Conservation (phyloP, 2,113 vertebrate species). For the Galemys pyrenaicus region DNA sequence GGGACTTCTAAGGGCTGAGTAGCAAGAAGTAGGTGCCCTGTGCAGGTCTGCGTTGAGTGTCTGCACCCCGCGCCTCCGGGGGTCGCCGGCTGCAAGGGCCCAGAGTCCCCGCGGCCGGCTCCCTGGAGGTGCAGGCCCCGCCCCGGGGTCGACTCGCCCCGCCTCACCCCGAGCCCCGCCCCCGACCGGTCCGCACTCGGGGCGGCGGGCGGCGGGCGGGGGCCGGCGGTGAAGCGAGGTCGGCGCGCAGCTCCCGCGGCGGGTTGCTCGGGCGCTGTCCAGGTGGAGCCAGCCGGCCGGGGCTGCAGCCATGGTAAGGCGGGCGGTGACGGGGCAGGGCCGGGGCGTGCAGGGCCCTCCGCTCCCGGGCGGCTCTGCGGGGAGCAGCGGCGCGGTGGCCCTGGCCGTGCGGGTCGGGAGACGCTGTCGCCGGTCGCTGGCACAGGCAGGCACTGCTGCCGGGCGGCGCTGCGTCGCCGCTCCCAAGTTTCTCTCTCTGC, state of each 20-base stretch:
- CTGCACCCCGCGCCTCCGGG: background rate
- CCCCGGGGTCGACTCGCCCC: slow-evolving; percentile 35
- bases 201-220: slow-evolving; percentile 38
- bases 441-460: background rate
- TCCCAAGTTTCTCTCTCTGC: slow-evolving; percentile 63
- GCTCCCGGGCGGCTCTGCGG: background rate
- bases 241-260: slow-evolving; percentile 46
- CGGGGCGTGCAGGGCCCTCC: background rate
- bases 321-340: background rate
- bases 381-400: background rate
- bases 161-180: slow-evolving; percentile 56
- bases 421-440: slow-evolving; percentile 1
- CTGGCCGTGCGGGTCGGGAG: slow-evolving; percentile 28
- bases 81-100: background rate
- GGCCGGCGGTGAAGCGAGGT: slow-evolving; percentile 51
- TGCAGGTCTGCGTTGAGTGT: background rate
- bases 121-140: slow-evolving; percentile 51
- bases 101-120: background rate
- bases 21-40: background rate
- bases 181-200: slow-evolving; percentile 20
- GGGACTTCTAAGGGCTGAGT: background rate
- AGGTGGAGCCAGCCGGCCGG: slow-evolving; percentile 54
- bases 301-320: slow-evolving; percentile 80
- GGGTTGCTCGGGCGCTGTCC: slow-evolving; percentile 70
- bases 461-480: background rate